These are phyloP conservation scores for Phrynocephalus forsythii DNA, from an alignment of 2,797 vertebrate genomes.

Conservation along the genomic window DNA sequence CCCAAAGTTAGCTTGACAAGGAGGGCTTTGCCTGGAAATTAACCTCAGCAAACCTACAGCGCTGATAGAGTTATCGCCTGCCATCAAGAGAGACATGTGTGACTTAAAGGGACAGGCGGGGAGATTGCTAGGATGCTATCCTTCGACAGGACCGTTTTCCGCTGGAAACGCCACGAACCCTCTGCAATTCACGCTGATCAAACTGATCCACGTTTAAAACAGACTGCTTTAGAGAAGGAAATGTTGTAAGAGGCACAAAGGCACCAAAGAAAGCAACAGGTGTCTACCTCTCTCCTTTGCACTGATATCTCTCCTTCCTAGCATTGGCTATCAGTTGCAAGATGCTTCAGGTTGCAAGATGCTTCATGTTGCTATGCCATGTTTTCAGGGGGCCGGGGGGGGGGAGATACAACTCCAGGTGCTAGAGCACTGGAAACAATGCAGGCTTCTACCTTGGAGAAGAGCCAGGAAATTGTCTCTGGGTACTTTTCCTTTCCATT, in stretches of 20 bases:
- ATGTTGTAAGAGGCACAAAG: neutral
- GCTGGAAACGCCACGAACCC: too few species aligned
- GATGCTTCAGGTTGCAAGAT: too few species aligned
- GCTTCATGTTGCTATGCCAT: too few species aligned
- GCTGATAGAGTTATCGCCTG: constrained; percentile 36
- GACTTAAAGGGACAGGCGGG: constrained; percentile 43
- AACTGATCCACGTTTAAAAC: neutral
- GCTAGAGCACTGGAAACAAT: too few species aligned
- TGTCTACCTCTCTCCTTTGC: neutral
- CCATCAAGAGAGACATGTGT: constrained; percentile 21
- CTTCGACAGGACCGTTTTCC: too few species aligned
- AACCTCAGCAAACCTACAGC: constrained; percentile 45
- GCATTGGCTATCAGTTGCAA: too few species aligned
- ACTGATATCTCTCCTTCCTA: neutral
- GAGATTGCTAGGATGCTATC: neutral
- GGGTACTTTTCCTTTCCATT: too few species aligned
- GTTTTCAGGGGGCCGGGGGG: too few species aligned
- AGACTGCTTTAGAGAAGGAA: neutral
- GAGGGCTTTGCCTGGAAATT: constrained; percentile 56
- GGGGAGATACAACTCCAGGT: too few species aligned
- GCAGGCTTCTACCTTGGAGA: too few species aligned
- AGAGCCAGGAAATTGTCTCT: too few species aligned
- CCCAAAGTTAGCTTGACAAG: constrained; percentile 64
- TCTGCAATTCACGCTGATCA: neutral
- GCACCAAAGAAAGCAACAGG: neutral